Conservation (phyloP, 92 coral and sea anemone genomes). For the Siderastrea radians region DNA sequence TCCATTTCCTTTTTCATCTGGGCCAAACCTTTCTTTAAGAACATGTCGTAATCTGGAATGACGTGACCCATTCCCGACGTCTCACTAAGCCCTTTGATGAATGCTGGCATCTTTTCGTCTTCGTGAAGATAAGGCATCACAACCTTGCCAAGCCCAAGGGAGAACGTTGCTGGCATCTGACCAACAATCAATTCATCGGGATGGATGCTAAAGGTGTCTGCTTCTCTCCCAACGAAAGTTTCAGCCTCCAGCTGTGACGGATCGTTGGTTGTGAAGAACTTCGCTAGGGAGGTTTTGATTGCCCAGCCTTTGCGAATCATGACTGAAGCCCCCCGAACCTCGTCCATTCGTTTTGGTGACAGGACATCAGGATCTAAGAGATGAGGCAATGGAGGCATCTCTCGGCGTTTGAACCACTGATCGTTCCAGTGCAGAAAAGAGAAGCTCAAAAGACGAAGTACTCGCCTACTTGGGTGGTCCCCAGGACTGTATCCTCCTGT, state of each 20-base stretch:
- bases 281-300: constrained; percentile 47
- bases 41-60: constrained; percentile 61
- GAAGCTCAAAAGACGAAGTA: constrained; percentile 54
- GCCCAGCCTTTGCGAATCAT: constrained; percentile 76
- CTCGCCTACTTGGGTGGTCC: constrained; percentile 69
- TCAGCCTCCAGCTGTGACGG: constrained; percentile 26
- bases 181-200: constrained; percentile 79
- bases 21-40: constrained; percentile 61
- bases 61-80: constrained; percentile 72
- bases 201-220: constrained; percentile 68
- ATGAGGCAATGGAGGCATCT: constrained; percentile 69
- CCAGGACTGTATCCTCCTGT: constrained; percentile 64
- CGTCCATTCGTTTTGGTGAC: not conserved
- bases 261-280: constrained; percentile 52
- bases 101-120: constrained; percentile 79
- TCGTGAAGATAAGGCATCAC: constrained; percentile 79
- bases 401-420: constrained; percentile 72
- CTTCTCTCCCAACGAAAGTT: constrained; percentile 56
- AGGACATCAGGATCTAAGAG: constrained; percentile 23
- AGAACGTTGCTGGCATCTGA: constrained; percentile 65
- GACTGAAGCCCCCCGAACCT: constrained; percentile 41
- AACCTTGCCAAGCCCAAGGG: constrained; percentile 75
- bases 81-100: constrained; percentile 76
- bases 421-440: constrained; percentile 79
- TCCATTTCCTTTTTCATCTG: constrained; percentile 52